Conservation (phyloP, 1,140 invertebrate genomes). For the Drosophila carrolli region DNA sequence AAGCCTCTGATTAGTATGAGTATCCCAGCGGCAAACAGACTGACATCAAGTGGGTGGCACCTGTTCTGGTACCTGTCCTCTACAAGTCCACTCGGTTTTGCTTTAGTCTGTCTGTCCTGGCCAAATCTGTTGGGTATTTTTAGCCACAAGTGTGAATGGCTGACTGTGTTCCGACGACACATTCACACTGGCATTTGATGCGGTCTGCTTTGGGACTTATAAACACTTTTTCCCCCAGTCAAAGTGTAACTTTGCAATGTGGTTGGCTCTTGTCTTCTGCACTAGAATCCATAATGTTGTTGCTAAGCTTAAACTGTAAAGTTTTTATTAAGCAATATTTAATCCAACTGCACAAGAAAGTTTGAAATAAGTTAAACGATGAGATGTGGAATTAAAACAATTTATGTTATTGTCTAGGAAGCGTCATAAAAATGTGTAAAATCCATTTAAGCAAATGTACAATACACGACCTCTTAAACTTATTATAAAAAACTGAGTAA, state of each 20-base stretch:
- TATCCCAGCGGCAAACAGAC: conserved; percentile 13
- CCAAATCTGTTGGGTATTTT: conserved; percentile 43
- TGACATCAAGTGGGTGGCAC: conserved; percentile 39
- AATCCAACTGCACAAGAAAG: too few relatives aligned
- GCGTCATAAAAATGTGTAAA: too few relatives aligned
- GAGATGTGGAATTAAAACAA: too few relatives aligned
- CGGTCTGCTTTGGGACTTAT: conserved; percentile 64
- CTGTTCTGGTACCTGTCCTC: conserved; percentile 18
- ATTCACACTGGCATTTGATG: conserved; percentile 49
- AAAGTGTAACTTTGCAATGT: conserved; percentile 28
- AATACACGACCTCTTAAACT: too few relatives aligned
- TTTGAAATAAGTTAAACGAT: too few relatives aligned
- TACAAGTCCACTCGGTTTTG: background rate
- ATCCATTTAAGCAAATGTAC: too few relatives aligned
- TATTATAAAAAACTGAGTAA: too few relatives aligned
- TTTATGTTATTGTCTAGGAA: too few relatives aligned
- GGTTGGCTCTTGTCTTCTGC: conserved; percentile 3
- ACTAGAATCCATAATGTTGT: conserved; percentile 3
- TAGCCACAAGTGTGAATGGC: conserved; percentile 37
- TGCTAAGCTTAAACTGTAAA: background rate
- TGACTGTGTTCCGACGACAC: conserved; percentile 28
- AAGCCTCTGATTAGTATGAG: conserved; percentile 19
- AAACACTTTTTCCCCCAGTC: conserved; percentile 45
- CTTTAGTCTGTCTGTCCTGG: conserved; percentile 2
- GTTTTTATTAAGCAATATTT: too few relatives aligned